A percentile compares a stretch with the other conserved stretches of the same genome.
Conservation (phyloP, 2,113 vertebrate species). For the Sander lucioperca region DNA sequence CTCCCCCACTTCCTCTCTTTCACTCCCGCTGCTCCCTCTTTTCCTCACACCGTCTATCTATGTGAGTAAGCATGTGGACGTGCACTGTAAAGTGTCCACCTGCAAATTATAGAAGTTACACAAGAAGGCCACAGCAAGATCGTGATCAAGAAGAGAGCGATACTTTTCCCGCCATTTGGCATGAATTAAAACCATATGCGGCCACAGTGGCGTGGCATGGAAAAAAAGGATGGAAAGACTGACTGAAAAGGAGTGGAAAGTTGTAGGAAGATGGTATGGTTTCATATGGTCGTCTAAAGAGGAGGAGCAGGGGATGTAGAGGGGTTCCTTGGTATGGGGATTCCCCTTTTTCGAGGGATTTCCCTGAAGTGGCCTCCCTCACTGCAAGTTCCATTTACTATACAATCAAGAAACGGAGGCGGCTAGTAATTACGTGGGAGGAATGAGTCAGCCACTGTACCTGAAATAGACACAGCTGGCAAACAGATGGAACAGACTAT, state of each 20-base stretch:
- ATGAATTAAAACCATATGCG: constrained; percentile 22
- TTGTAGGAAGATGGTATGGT: constrained; percentile 38
- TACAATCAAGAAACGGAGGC: constrained; percentile 34
- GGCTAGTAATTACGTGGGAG: constrained; percentile 67
- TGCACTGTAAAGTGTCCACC: constrained; percentile 10
- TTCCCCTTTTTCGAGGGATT: constrained; percentile 68
- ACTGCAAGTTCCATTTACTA: constrained; percentile 53
- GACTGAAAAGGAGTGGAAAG: constrained; percentile 39
- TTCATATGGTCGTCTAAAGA: constrained; percentile 11
- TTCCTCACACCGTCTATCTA: background rate
- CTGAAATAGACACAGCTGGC: constrained; percentile 69
- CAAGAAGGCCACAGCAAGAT: background rate
- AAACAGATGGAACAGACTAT: constrained; percentile 44
- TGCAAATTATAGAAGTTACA: constrained; percentile 6
- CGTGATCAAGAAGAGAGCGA: background rate
- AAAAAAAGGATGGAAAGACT: constrained; percentile 45
- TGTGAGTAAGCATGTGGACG: constrained; percentile 1
- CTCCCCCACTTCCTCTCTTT: constrained; percentile 15
- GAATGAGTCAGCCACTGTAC: constrained; percentile 71
- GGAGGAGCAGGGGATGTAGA: constrained; percentile 3
- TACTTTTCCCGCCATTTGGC: constrained; percentile 39
- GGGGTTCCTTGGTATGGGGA: constrained; percentile 65
- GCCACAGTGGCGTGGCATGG: constrained; percentile 35
- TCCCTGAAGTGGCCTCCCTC: constrained; percentile 64
- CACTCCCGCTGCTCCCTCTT: background rate